A percentile compares a stretch with the other conserved stretches of the same genome.
These are phyloP conservation scores for Biston stratarius DNA, from an alignment of 2,888 invertebrate genomes.

Conservation along the genomic window DNA sequence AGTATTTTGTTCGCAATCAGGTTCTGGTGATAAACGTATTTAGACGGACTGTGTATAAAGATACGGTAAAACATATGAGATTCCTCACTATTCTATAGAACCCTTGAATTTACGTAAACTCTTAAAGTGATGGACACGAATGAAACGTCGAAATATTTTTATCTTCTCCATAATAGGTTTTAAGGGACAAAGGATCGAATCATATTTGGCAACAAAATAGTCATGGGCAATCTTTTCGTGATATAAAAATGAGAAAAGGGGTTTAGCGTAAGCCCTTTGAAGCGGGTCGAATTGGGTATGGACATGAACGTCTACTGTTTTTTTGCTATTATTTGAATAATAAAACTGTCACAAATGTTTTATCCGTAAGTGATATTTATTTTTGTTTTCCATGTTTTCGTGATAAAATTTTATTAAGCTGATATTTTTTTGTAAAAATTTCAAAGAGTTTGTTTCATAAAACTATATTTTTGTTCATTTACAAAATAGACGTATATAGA, in stretches of 20 bases:
- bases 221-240: slow-evolving; percentile 79
- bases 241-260: slow-evolving; percentile 83
- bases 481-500: neutral
- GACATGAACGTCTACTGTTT: slow-evolving; percentile 79
- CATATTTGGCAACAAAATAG: slow-evolving; percentile 81
- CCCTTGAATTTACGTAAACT: neutral
- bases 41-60: too few relatives aligned
- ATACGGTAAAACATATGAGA: too few relatives aligned
- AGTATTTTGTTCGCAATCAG: too few relatives aligned
- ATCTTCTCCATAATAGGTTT: slow-evolving; percentile 47
- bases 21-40: too few relatives aligned
- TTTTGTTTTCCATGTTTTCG: slow-evolving; percentile 58
- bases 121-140: slow-evolving; percentile 31
- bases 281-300: slow-evolving; percentile 83
- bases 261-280: slow-evolving; percentile 82
- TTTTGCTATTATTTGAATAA: slow-evolving; percentile 81
- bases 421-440: neutral
- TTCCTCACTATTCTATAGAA: neutral
- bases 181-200: slow-evolving; percentile 71
- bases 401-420: slow-evolving; percentile 35
- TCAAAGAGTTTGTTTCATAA: neutral
- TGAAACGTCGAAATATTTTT: slow-evolving; percentile 34
- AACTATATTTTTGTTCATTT: neutral
- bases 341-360: slow-evolving; percentile 80
- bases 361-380: slow-evolving; percentile 77